A percentile compares a stretch with the other conserved stretches of the same genome.
Evolutionary conservation across 2,888 invertebrate species (phyloP).

Genomic region (Euproctis similis): DNA sequence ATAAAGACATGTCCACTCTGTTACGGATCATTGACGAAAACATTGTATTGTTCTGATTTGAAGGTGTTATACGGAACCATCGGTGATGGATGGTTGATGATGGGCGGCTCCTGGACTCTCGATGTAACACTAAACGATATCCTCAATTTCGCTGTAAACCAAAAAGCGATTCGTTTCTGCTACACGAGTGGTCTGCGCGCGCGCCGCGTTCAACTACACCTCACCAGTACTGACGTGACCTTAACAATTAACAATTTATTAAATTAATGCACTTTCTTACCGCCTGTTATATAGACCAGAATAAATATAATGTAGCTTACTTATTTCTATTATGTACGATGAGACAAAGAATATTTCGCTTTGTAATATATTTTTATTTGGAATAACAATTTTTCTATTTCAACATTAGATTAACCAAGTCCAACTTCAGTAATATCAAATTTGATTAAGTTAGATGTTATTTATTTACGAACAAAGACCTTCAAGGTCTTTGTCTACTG

Average conservation of each 20-base stretch:
- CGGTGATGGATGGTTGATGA: conserved; percentile 14
- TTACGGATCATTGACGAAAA: conserved; percentile 49
- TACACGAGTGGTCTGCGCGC: conserved; percentile 69
- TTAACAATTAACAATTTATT: conserved; percentile 71
- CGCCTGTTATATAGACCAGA: conserved; percentile 29
- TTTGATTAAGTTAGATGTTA: too few relatives aligned
- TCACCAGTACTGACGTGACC: conserved; percentile 56
- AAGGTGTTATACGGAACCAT: conserved; percentile 20
- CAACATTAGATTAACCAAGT: too few relatives aligned
- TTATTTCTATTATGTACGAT: conserved; percentile 29
- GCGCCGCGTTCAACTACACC: conserved; percentile 61
- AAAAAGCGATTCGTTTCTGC: conserved; percentile 66
- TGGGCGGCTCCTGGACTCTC: conserved; percentile 37
- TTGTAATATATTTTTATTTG: neutral
- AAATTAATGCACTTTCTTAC: conserved; percentile 73
- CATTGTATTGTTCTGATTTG: conserved; percentile 35
- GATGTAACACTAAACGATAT: conserved; percentile 63
- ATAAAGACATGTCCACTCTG: conserved; percentile 67
- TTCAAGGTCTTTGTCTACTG: too few relatives aligned
- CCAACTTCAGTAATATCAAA: too few relatives aligned
- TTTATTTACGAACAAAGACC: too few relatives aligned
- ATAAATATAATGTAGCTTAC: conserved; percentile 21
- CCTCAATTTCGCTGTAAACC: conserved; percentile 47
- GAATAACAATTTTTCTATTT: neutral
- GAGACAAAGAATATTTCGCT: conserved; percentile 33